phyloP scores from a whole-genome alignment of 64 coral and sea anemone species.

The Trachythela sp. region DNA sequence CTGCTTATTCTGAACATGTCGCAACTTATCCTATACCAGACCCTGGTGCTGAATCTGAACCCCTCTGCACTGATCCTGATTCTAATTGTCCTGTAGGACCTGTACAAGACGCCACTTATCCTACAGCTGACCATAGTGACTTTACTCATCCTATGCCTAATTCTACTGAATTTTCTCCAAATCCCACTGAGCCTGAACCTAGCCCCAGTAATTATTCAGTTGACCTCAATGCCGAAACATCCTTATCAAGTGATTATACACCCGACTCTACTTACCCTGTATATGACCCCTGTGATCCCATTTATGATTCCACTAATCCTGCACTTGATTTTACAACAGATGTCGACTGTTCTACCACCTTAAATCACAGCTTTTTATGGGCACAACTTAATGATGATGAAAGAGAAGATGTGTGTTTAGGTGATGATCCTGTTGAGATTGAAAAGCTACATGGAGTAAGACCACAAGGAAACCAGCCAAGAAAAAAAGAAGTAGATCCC shows the following conservation, averaged over 20 bases:
- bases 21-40: no score
- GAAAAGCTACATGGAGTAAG: conserved; percentile 18
- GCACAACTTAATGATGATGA: conserved; percentile 27
- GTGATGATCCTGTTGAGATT: conserved; percentile 14
- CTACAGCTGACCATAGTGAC: no score
- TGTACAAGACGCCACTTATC: no score
- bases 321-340: neutral
- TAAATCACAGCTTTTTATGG: conserved; percentile 20
- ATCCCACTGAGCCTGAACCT: neutral
- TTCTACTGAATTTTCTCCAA: no score
- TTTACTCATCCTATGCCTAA: no score
- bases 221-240: no score
- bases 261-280: neutral
- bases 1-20: no score
- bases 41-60: no score
- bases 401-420: conserved; percentile 6
- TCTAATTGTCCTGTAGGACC: no score
- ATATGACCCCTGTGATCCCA: neutral
- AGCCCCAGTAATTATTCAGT: no score
- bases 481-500: conserved; percentile 27
- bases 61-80: no score
- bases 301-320: neutral
- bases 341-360: neutral
- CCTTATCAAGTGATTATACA: neutral
- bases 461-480: conserved; percentile 17